Evolutionary conservation across 2,888 invertebrate species (phyloP), one percentile per base, ranked within the genome.

Genomic region (Icerya purchasi): DNA sequence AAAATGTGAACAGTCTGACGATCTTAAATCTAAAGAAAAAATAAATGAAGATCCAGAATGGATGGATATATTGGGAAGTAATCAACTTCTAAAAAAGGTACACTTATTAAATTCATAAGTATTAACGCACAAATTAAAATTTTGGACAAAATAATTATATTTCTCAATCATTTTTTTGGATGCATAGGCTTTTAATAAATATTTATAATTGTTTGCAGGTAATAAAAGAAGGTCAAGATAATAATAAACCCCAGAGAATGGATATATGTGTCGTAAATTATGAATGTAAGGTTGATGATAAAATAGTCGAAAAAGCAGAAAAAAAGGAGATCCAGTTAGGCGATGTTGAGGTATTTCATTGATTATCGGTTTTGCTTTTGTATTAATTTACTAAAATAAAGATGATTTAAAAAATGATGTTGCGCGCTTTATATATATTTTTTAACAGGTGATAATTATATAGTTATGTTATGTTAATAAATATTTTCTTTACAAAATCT

Each of bases 21-120:
- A n/a, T n/a, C n/a, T n/a, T n/a, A n/a, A n/a, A n/a, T n/a, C n/a
- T n/a, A n/a, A n/a, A n/a, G n/a, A n/a, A n/a, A n/a, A n/a, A n/a
- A 49, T 50, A 23, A 49, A 54, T 22, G 21, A 50, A 25, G 56
- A 50, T 50, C 22, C n/a, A 18, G 56, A 56, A 50, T 59, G 59
- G 59, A 24, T 54, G 55, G 59, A 59, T 36, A 54, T 59, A n/a
- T 55, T 59, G 14, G 59, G 59, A 3, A 55, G 55, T 21, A 55
- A 55, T 2, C 51, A 55, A 20, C 53, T 59, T 53, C 8, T 59
- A 21, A 59, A 59, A 55, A 59, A 59, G 51, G 59, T 59, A 58
- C 14, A 2, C 14, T 19, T 53, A 14, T 2, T 22, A 53, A n/a
- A 19, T 10, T 50, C 19, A 18, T 18, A 14, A 53, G 21, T 20